Evolutionary conservation across 2,888 invertebrate species (phyloP).

Genomic region (Heteropelma amictum): DNA sequence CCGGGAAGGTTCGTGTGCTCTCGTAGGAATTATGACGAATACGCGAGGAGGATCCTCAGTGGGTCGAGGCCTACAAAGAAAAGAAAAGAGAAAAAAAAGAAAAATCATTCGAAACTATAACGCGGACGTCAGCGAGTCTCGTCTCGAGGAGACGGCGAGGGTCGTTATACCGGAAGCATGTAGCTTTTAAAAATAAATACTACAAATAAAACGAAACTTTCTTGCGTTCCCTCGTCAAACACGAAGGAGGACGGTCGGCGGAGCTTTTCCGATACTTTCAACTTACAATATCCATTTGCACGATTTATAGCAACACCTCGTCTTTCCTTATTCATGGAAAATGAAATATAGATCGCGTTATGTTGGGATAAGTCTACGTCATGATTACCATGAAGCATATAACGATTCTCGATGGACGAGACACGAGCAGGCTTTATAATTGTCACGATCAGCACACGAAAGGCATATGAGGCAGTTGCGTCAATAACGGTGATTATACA

Average conservation of each 20-base stretch:
- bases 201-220: constrained; percentile 24
- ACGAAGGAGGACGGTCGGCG: neutral
- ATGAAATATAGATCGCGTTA: too few species aligned
- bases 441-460: too few species aligned
- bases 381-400: too few species aligned
- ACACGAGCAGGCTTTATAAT: too few species aligned
- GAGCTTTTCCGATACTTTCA: neutral
- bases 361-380: too few species aligned
- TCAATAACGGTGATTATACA: too few species aligned
- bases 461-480: too few species aligned
- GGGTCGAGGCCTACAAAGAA: constrained; percentile 40
- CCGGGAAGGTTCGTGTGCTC: neutral
- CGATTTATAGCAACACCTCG: neutral
- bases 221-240: neutral
- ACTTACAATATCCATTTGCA: neutral
- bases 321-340: neutral
- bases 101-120: neutral
- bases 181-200: constrained; percentile 37
- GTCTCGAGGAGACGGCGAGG: constrained; percentile 10
- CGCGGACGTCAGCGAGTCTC: constrained; percentile 32
- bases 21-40: neutral
- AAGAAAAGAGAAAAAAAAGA: constrained; percentile 5
- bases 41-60: constrained; percentile 29
- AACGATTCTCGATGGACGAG: too few species aligned
- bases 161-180: constrained; percentile 37